Evolutionary conservation across 2,888 invertebrate genomes (phyloP), one percentile per base, ranked within the genome.

Genomic region (Ophioninae sp.): DNA sequence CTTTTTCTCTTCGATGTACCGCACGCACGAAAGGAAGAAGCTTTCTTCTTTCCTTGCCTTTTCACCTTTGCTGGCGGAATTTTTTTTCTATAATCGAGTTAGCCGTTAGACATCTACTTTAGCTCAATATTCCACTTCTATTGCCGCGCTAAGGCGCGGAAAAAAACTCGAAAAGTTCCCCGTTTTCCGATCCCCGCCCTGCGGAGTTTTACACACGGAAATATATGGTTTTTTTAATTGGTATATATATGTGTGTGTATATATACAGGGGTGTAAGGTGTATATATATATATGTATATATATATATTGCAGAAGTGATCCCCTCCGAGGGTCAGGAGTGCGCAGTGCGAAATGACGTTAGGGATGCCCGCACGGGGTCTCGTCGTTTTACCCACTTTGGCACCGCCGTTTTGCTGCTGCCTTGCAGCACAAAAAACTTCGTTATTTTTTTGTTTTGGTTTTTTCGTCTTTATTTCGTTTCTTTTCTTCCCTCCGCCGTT

Each of bases 301-400:
- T 79, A 59, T 79, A 72, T 79, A 64, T 79, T 72, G 70, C 70
- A 61, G 73, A 44, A 79, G 44, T 39, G 73, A 74, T 74, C 39
- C 77, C 77, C 75, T 69, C 77, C 68, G 37, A 69, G 67, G 30
- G 56, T 62, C 65, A 73, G 81, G 77, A 73, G 73, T 81, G 81
- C 81, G 81, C 84, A 81, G 84, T 81, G 84, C 84, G 81, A 84
- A 74, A 81, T 84, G 84, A 84, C 84, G 84, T 84, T 81, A 68
- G 79, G 79, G 72, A 79, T 79, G 62, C 79, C 72, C 81, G 79
- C 79, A 73, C 81, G 75, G 70, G 61, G 50, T 20, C 56, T 76
- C 41, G 69, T 77, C 83, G 78, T 56, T 74, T 64, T 65, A 72
- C 72, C 78, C 77, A 70, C 78, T 80, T 81, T 75, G 75, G 70